These are phyloP conservation scores for Euproctis similis DNA, from an alignment of 2,888 invertebrate genomes.

Conservation along the genomic window DNA sequence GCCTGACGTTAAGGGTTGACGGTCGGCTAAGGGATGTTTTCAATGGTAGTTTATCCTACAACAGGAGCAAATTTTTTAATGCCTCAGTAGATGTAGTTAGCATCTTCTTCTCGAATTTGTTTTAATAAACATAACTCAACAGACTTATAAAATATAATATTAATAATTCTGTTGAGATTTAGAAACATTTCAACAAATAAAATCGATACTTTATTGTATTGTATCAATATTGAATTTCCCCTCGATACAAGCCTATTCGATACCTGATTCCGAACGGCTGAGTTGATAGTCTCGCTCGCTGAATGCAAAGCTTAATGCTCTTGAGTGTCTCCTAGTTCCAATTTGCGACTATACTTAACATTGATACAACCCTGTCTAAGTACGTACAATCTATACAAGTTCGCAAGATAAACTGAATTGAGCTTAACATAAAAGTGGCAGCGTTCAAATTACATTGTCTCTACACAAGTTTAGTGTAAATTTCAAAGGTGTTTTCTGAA, in stretches of 20 bases:
- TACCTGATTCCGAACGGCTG: slow-evolving; percentile 44
- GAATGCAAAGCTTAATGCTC: slow-evolving; percentile 44
- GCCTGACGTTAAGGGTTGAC: too few relatives aligned
- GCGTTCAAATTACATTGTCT: slow-evolving; percentile 12
- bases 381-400: slow-evolving; percentile 9
- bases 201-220: slow-evolving; percentile 45
- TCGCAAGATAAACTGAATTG: slow-evolving; percentile 4
- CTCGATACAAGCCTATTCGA: slow-evolving; percentile 38
- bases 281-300: slow-evolving; percentile 44
- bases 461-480: slow-evolving; percentile 10
- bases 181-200: slow-evolving; percentile 33
- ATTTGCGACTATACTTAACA: slow-evolving; percentile 37
- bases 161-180: too few relatives aligned
- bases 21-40: too few relatives aligned
- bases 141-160: too few relatives aligned
- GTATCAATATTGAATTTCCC: slow-evolving; percentile 57
- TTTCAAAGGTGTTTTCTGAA: slow-evolving; percentile 7
- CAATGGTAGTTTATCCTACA: too few relatives aligned
- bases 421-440: slow-evolving; percentile 5
- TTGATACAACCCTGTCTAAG: slow-evolving; percentile 36
- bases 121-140: too few relatives aligned
- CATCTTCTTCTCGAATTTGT: too few relatives aligned
- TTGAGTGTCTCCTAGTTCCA: slow-evolving; percentile 44
- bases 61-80: too few relatives aligned
- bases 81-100: too few relatives aligned